Conservation (phyloP, 2,888 invertebrate species). For the Eristalis intricaria region DNA sequence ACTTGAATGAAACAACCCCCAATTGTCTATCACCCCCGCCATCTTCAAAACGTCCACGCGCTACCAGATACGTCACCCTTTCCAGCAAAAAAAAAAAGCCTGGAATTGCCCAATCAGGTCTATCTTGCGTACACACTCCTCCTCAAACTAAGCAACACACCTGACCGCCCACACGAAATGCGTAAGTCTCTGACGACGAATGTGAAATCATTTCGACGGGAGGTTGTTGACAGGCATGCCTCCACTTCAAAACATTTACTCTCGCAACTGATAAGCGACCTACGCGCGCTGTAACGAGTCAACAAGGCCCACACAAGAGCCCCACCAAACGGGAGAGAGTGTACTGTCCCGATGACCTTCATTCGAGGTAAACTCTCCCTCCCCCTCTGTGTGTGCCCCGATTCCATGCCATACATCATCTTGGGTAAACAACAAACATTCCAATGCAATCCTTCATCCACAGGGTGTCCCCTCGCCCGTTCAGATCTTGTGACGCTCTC, state of each 20-base stretch:
- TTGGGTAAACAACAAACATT: constrained; percentile 51
- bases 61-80: not conserved
- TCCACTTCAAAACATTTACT: not conserved
- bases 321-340: not conserved
- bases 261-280: not conserved
- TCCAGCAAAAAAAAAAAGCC: not conserved
- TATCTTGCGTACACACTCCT: not conserved
- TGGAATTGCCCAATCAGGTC: not conserved
- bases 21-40: not conserved
- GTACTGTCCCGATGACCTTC: constrained; percentile 63
- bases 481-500: constrained; percentile 15
- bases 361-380: constrained; percentile 49
- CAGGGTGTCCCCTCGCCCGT: not conserved
- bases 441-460: constrained; percentile 12
- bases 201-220: not conserved
- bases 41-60: not conserved
- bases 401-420: constrained; percentile 41
- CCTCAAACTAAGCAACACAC: not conserved
- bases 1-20: not conserved
- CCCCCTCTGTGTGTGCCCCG: not conserved
- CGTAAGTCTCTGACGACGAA: not conserved
- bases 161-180: not conserved
- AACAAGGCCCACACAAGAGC: constrained; percentile 2
- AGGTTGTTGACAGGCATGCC: not conserved
- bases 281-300: constrained; percentile 1